phyloP scores from a whole-genome alignment of 2,888 invertebrate genomes.

The Stenurella melanura region DNA sequence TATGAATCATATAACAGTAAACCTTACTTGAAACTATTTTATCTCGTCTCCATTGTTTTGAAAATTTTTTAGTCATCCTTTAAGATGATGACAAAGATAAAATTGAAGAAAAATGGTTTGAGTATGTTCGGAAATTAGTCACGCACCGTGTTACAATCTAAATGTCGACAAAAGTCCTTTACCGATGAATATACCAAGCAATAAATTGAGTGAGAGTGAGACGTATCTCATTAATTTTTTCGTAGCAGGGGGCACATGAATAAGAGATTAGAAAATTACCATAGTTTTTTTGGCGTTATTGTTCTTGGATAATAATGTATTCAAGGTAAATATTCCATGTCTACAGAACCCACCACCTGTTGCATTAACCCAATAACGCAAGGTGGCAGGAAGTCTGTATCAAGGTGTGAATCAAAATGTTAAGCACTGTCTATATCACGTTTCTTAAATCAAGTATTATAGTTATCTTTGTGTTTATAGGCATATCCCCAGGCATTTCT shows the following conservation, averaged over 20 bases:
- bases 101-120: not conserved
- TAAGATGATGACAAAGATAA: not conserved
- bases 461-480: too few relatives aligned
- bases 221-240: not conserved
- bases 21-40: not conserved
- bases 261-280: not conserved
- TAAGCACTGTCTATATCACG: too few relatives aligned
- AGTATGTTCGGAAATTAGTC: not conserved
- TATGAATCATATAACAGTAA: constrained; percentile 21
- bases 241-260: not conserved
- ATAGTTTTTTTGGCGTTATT: not conserved
- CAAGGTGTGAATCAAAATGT: not conserved
- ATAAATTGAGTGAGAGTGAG: not conserved
- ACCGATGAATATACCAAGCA: not conserved
- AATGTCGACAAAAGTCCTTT: not conserved
- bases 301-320: not conserved
- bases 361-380: not conserved
- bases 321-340: constrained; percentile 1
- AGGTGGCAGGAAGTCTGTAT: not conserved
- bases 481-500: too few relatives aligned
- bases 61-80: not conserved
- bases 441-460: too few relatives aligned
- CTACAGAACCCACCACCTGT: not conserved
- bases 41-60: constrained; percentile 9
- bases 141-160: not conserved